Evolutionary conservation across 1,140 invertebrate species (phyloP), one percentile per base, ranked within the genome.

Genomic region (Pemphigus obesinymphae): DNA sequence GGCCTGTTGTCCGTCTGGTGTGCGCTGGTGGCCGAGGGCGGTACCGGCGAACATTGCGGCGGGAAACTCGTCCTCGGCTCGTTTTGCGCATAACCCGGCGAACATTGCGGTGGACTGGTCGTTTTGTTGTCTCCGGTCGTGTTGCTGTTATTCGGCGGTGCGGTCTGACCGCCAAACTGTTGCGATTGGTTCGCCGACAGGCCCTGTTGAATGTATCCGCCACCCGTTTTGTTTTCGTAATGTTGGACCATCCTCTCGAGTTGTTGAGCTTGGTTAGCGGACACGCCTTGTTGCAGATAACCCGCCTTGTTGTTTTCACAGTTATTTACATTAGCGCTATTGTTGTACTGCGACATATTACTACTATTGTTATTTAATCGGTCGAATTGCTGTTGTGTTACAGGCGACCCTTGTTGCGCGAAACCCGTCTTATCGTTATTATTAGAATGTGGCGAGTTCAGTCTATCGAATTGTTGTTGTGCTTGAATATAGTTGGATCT

Each of bases 191-290:
- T n/a, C 10, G 26, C 2, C 4, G 73, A 37, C 1, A 78, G 23
- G 7, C 75, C 75, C 4, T 78, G 50, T 61, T 78, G 75, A 6
- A 58, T 61, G 13, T 78, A 78, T 0, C 75, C 75, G 0, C 75
- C 53, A 26, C 43, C 43, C 43, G 76, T 43, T 29, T 80, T 80
- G 17, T 43, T 63, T 0, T 80, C 76, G 8, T 63, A 80, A 20
- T 80, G 76, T n/a, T 80, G 76, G 55, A 55, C 55, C 76, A 80
- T 80, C 20, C 76, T 80, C 31, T 80, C 76, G 8, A 80, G 17
- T 29, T 61, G 76, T 20, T 80, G 76, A 0, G 76, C 76, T 63
- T 80, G 76, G 40, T 80, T 80, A 17, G 76, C 37, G 2, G 76
- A 29, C 23, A 80, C 13, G 20, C 76, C 76, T 11, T 80, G 76